Evolutionary conservation across 2,888 invertebrate genomes (phyloP).

Genomic region (Eristalis pertinax): DNA sequence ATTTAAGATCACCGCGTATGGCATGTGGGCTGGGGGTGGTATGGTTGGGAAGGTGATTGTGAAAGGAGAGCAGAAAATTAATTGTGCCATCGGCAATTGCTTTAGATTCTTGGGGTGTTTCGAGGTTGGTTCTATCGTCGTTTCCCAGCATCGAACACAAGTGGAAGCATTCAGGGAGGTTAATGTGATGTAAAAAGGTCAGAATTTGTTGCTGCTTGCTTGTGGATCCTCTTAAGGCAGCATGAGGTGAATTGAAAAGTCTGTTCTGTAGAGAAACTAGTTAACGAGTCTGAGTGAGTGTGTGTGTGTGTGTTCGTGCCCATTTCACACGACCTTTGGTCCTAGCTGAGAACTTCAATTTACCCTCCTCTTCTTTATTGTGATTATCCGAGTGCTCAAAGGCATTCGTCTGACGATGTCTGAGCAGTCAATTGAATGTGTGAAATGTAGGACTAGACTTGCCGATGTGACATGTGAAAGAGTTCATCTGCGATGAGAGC

Average conservation of each 20-base stretch:
- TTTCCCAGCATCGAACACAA: not conserved
- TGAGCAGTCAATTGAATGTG: not conserved
- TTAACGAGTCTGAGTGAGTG: not conserved
- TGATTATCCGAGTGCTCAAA: not conserved
- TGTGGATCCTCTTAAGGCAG: not conserved
- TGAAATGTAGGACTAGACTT: not conserved
- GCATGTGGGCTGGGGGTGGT: not conserved
- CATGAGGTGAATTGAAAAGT: not conserved
- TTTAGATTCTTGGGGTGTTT: constrained; percentile 43
- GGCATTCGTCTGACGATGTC: not conserved
- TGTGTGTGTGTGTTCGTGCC: not conserved
- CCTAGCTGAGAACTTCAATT: not conserved
- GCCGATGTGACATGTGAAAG: not conserved
- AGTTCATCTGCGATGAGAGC: not conserved
- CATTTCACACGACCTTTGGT: not conserved
- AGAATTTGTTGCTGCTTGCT: not conserved
- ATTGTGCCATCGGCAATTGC: constrained; percentile 63
- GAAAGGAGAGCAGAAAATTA: constrained; percentile 36
- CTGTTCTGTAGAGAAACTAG: not conserved
- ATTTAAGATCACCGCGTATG: constrained; percentile 28
- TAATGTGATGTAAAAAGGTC: constrained; percentile 58
- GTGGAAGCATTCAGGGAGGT: constrained; percentile 47
- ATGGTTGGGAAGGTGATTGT: not conserved
- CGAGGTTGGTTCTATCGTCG: constrained; percentile 30
- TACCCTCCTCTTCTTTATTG: not conserved